Evolutionary conservation across 2,888 invertebrate species (phyloP), one percentile per base, ranked within the genome.

Genomic region (Protophormia terraenovae): DNA sequence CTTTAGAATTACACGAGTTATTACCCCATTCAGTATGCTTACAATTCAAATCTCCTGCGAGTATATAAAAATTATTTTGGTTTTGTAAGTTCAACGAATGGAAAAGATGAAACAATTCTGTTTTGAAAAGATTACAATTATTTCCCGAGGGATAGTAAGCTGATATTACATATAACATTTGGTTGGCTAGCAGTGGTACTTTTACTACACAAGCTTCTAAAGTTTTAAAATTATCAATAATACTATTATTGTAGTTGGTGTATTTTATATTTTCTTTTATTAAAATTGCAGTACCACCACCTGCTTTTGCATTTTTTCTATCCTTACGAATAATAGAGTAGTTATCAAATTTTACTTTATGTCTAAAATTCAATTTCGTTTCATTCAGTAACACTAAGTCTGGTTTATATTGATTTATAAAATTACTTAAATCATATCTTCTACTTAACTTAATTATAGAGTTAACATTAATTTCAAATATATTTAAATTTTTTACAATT

Each of bases 391-490:
- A 27, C 7, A 72, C 19, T 32, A 83, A 14, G 14, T 77, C 77
- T 16, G 77, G 78, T 1, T 50, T 72, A 19, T 83, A 27, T 22
- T 32, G 7, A 14, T 78, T 55, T 14, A 75, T 19, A 66, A 76
- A 84, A 10, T 71, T 78, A 24, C 27, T 14, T 69, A 79, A 38
- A 6, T 73, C 62, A 8, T 45, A 62, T 16, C 79, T 47, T 73
- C 75, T 83, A 35, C 64, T 66, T 67, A 78, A 60, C n/a, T 41
- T 62, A 12, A 83, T 79, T 60, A 69, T 24, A 1, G 83, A 83
- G 38, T 83, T 78, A 47, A 83, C 73, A 67, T 76, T 76, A 19
- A 82, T 73, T 60, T 60, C 32, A 8, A 71, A 14, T 10, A 35
- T 69, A 12, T 53, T 41, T 45, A 64, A 8, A 14, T 72, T 71